Conservation (phyloP, 2,113 vertebrate genomes). For the Furnarius figulus region DNA sequence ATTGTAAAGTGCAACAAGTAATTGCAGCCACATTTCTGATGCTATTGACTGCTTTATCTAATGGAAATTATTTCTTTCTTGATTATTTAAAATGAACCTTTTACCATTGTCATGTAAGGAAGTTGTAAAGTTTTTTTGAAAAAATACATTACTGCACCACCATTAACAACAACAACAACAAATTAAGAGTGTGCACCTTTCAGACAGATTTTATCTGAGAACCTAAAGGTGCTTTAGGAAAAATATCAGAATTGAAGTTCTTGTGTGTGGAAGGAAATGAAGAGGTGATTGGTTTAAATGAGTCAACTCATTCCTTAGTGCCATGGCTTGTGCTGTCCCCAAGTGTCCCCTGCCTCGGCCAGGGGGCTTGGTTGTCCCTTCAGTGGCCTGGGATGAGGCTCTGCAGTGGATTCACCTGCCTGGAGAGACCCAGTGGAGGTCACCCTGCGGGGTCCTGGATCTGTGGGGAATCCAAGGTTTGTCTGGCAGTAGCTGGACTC, state of each 20-base stretch:
- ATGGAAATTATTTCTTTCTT: constrained; percentile 41
- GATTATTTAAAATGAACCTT: constrained; percentile 61
- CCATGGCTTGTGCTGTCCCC: background rate
- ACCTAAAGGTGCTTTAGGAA: background rate
- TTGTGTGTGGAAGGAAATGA: background rate
- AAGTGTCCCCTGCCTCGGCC: background rate
- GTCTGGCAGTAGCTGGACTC: background rate
- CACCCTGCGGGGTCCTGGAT: accelerated
- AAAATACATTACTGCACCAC: background rate
- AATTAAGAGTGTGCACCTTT: background rate
- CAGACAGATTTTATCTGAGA: background rate
- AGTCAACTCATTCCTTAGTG: background rate
- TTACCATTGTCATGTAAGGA: constrained; percentile 28
- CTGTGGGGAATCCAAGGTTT: background rate
- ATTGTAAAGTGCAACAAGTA: constrained; percentile 66
- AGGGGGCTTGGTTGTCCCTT: background rate
- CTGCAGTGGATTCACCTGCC: background rate
- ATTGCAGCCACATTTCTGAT: constrained; percentile 45
- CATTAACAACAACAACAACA: background rate
- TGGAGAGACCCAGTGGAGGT: background rate
- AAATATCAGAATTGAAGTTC: background rate
- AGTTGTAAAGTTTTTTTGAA: background rate
- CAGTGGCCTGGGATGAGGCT: background rate
- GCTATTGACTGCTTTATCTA: constrained; percentile 55
- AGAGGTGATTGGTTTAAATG: background rate